Base-by-base conservation (phyloP, 2,888 invertebrate genomes). In the Aporophyla nigra region DNA sequence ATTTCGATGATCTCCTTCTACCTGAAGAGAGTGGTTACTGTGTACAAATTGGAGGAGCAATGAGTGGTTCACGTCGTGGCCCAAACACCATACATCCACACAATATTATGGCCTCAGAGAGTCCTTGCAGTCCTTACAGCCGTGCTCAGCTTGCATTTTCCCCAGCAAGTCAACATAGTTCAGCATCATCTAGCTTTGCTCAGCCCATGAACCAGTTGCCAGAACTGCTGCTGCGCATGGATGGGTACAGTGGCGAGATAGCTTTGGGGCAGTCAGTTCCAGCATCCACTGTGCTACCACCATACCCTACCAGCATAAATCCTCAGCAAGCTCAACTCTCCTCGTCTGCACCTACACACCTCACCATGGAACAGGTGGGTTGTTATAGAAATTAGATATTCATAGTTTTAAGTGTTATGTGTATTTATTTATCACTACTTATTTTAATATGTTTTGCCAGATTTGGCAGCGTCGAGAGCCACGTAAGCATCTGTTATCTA, bases 391-490 rank as follows among this genome's bases (percentile, higher is more conserved):
- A 51, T 63, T 65, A 2, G 5, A 58, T 58, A 40, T 73, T n/a
- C n/a, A 16, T 19, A 19, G 19, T 19, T 7, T 16, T 16, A 7
- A 49, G 10, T 33, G 49, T 66, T 40, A 5, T 54, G 16, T 54
- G 10, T 14, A 19, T 1, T 24, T 16, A 0, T 27, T 27, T 51
- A 6, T n/a, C n/a, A 14, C 33, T 33, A 43, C 6, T 51, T 46
- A 51, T 46, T 61, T 74, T 12, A 16, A 46, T 66, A 19, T 14
- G 58, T 33, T 53, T 62, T 70, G 10, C 10, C 95, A 98, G 94
- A 98, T 99, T 82, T 99, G 99, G 99, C 98, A 98, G 92, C 97
- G 98, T 56, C 97, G 99, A 80, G 99, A 99, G 92, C 99, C 99
- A 7, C 97, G 99, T 71, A 98, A 98, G 92, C 99, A 99, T 95